A percentile compares a stretch with the other conserved stretches of the same genome.
Conservation (phyloP, 2,888 invertebrate genomes). For the Bembecia ichneumoniformis region DNA sequence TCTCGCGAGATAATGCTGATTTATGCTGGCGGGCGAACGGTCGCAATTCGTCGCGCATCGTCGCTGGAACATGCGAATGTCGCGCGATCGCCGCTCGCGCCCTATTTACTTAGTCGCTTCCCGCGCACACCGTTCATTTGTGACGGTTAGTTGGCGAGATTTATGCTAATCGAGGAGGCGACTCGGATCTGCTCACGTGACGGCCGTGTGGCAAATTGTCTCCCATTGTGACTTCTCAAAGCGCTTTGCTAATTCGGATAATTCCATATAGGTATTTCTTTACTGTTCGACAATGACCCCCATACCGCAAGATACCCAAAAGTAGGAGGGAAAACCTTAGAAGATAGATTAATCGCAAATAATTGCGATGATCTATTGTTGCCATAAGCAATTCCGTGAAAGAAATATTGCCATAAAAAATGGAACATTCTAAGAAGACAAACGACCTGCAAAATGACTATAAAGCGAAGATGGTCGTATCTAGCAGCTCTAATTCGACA, state of each 20-base stretch:
- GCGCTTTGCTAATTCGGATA: conserved; percentile 30
- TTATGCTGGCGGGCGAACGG: conserved; percentile 63
- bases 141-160: conserved; percentile 69
- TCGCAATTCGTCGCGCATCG: conserved; percentile 67
- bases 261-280: no score
- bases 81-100: conserved; percentile 40
- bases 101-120: conserved; percentile 42
- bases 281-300: no score
- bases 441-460: neutral
- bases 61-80: conserved; percentile 42
- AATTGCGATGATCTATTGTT: neutral
- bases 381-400: neutral
- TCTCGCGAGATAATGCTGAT: conserved; percentile 73
- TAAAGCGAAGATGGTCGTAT: conserved; percentile 1
- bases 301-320: no score
- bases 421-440: neutral
- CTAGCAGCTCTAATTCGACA: conserved; percentile 7
- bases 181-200: conserved; percentile 64
- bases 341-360: neutral
- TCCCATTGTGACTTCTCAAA: conserved; percentile 54
- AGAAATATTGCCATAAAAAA: neutral
- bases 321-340: neutral
- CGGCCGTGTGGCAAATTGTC: conserved; percentile 65
- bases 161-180: conserved; percentile 70
- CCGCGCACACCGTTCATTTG: conserved; percentile 52